A percentile compares a stretch with the other conserved stretches of the same genome.
These are phyloP conservation scores for Drosophila guanche DNA, from an alignment of 1,140 invertebrate species.

Conservation along the genomic window DNA sequence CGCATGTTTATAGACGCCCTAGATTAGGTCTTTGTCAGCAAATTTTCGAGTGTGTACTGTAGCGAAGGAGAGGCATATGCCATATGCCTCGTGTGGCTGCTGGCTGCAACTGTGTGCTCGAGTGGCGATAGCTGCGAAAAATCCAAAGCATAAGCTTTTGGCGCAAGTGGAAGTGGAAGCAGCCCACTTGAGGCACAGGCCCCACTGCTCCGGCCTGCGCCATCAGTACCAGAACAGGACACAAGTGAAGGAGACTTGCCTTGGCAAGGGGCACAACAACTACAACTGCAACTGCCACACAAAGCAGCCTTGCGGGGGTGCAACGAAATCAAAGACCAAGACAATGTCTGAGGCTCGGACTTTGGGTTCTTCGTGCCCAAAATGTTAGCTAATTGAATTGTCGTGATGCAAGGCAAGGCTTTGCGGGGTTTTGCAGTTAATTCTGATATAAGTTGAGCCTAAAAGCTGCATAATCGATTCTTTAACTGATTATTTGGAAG, in stretches of 20 bases:
- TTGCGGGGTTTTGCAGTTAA: no score
- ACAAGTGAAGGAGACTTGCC: neutral
- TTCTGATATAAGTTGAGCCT: no score
- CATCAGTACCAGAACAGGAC: constrained; percentile 35
- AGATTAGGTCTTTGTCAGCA: constrained; percentile 82
- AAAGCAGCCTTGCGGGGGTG: constrained; percentile 1
- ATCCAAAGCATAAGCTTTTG: constrained; percentile 77
- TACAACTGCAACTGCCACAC: constrained; percentile 3
- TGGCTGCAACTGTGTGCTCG: constrained; percentile 61
- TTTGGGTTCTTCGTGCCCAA: constrained; percentile 18
- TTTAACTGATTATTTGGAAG: neutral
- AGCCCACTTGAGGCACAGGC: constrained; percentile 34
- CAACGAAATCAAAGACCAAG: neutral
- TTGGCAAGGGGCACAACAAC: constrained; percentile 7
- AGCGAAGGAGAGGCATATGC: constrained; percentile 29
- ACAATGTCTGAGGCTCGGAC: constrained; percentile 26
- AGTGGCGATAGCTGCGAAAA: constrained; percentile 76
- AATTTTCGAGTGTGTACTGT: constrained; percentile 69
- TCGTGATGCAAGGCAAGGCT: neutral
- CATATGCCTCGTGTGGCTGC: neutral
- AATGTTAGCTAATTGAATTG: constrained; percentile 47
- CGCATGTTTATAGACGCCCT: constrained; percentile 80
- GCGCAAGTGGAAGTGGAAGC: constrained; percentile 63
- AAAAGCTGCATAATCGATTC: neutral
- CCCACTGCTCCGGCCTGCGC: constrained; percentile 11